These are phyloP conservation scores for Syrrhaptes paradoxus DNA, from an alignment of 2,113 vertebrate genomes.

Conservation along the genomic window DNA sequence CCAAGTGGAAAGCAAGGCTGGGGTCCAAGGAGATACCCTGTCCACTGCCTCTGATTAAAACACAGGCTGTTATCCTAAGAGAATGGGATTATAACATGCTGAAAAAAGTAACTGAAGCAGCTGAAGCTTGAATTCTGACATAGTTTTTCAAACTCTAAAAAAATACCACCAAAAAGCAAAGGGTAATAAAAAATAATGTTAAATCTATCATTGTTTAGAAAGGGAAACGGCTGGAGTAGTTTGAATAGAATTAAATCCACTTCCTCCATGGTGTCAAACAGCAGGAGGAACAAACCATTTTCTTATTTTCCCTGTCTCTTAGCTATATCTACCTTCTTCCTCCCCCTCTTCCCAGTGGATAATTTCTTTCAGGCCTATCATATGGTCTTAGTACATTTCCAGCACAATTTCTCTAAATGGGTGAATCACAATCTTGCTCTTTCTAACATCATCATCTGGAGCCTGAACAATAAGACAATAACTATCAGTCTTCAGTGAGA, in stretches of 20 bases:
- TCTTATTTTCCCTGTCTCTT: not conserved
- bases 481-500: not conserved
- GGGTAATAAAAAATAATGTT: not conserved
- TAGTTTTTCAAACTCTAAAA: not conserved
- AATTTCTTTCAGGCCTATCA: not conserved
- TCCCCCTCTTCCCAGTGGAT: not conserved
- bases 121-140: not conserved
- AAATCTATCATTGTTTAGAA: not conserved
- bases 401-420: not conserved
- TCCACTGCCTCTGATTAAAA: not conserved
- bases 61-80: not conserved
- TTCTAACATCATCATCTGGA: not conserved
- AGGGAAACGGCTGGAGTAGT: not conserved
- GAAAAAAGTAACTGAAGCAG: not conserved
- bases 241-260: not conserved
- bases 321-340: not conserved
- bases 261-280: not conserved
- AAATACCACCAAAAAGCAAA: not conserved
- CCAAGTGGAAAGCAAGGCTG: not conserved
- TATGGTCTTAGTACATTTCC: not conserved
- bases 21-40: not conserved
- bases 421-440: not conserved
- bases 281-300: not conserved
- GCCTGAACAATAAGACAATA: not conserved
- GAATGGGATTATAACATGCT: not conserved